Conservation (phyloP, 2,888 invertebrate species). For the Crematogaster levior region DNA sequence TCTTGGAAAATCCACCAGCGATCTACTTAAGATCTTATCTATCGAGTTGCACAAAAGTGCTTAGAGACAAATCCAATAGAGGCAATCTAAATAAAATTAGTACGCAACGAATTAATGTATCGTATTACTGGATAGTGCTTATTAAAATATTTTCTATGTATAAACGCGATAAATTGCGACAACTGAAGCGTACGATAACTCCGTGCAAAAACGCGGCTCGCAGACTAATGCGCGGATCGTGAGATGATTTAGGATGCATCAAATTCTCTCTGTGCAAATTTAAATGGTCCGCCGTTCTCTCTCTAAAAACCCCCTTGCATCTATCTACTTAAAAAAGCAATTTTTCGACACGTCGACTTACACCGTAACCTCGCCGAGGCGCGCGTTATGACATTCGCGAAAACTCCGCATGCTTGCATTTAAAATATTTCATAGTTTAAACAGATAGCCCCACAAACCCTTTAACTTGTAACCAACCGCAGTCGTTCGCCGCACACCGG, state of each 20-base stretch:
- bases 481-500: slow-evolving; percentile 16
- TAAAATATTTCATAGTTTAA: slow-evolving; percentile 47
- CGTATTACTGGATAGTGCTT: not conserved
- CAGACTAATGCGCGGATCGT: slow-evolving; percentile 9
- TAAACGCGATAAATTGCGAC: not conserved
- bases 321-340: slow-evolving; percentile 40
- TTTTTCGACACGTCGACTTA: slow-evolving; percentile 49
- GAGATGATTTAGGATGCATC: slow-evolving; percentile 9
- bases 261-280: slow-evolving; percentile 14
- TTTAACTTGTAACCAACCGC: slow-evolving; percentile 34
- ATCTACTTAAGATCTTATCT: slow-evolving; percentile 5
- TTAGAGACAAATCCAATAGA: not conserved
- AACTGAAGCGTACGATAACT: not conserved
- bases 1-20: not conserved
- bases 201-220: not conserved
- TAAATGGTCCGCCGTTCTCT: slow-evolving; percentile 12
- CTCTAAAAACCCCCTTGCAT: slow-evolving; percentile 9
- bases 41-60: not conserved
- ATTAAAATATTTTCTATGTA: not conserved
- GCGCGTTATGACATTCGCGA: slow-evolving; percentile 33
- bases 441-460: slow-evolving; percentile 18
- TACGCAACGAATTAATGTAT: not conserved
- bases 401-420: slow-evolving; percentile 15
- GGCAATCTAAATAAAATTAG: not conserved
- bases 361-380: slow-evolving; percentile 1